These are phyloP conservation scores for Heterohyrax brucei DNA, from an alignment of 2,797 vertebrate genomes.

Conservation along the genomic window DNA sequence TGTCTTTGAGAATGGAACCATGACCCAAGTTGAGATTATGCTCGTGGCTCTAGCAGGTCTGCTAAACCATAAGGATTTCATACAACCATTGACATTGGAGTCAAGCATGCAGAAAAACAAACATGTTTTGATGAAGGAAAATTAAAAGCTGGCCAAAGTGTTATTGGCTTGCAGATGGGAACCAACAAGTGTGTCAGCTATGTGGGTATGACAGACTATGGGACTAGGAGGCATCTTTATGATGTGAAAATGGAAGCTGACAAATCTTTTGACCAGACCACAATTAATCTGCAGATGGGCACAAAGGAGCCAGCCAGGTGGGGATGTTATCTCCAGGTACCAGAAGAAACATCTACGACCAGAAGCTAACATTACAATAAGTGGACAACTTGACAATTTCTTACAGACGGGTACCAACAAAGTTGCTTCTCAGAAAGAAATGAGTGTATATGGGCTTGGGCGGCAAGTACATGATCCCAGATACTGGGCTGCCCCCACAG, in stretches of 20 bases:
- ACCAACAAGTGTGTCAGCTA: too few relatives aligned
- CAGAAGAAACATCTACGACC: conserved; percentile 93
- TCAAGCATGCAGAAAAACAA: conserved; percentile 94
- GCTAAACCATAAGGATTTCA: conserved; percentile 98
- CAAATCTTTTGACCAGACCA: too few relatives aligned
- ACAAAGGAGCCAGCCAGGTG: too few relatives aligned
- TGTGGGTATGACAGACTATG: too few relatives aligned
- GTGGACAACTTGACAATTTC: conserved; percentile 98
- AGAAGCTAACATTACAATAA: conserved; percentile 95
- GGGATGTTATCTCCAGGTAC: too few relatives aligned
- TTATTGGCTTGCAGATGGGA: conserved; percentile 97
- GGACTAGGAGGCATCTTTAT: too few relatives aligned
- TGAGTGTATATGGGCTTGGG: conserved; percentile 97
- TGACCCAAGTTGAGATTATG: too few relatives aligned
- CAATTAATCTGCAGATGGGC: too few relatives aligned
- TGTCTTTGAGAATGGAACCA: too few relatives aligned
- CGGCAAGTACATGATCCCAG: conserved; percentile 98
- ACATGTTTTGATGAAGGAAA: too few relatives aligned
- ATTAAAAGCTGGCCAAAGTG: conserved; percentile 97
- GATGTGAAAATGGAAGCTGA: too few relatives aligned
- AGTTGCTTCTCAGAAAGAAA: conserved; percentile 96
- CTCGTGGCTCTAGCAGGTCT: too few relatives aligned
- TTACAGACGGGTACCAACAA: conserved; percentile 99
- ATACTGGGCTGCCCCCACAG: not conserved
- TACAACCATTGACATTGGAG: conserved; percentile 97